Evolutionary conservation across 2,797 vertebrate species (phyloP).

Genomic region (Clamator glandarius): DNA sequence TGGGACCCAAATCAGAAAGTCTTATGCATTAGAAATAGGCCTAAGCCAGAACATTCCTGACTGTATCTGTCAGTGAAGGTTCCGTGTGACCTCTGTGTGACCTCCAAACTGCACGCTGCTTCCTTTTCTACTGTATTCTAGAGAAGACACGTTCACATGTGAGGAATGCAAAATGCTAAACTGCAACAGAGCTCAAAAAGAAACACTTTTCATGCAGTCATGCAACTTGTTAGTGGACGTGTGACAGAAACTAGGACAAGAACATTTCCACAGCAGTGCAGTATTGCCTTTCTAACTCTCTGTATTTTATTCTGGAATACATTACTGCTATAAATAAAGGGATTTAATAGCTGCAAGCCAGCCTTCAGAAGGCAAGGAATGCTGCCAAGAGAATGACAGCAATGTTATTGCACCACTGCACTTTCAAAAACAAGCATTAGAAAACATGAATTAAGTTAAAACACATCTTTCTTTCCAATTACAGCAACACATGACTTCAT

Average conservation of each 20-base stretch:
- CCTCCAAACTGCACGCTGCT: neutral
- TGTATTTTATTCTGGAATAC: neutral
- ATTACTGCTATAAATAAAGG: conserved; percentile 31
- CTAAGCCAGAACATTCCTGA: neutral
- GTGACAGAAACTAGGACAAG: neutral
- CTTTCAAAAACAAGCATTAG: neutral
- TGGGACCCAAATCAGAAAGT: neutral
- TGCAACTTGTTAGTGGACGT: neutral
- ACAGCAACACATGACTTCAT: neutral
- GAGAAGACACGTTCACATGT: fast-evolving
- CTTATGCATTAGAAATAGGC: neutral
- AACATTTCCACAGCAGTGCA: neutral
- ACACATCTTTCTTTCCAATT: neutral
- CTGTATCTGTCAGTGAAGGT: neutral
- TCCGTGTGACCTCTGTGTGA: neutral
- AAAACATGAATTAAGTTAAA: neutral
- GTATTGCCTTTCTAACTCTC: neutral
- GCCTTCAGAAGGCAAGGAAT: conserved; percentile 7
- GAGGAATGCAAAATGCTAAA: neutral
- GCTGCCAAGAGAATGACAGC: neutral
- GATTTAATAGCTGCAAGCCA: conserved; percentile 37
- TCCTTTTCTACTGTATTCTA: neutral
- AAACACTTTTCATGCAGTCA: neutral
- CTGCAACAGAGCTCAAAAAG: neutral
- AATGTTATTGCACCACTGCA: neutral